These are phyloP conservation scores for Laupala kohalensis DNA, from an alignment of 1,140 invertebrate species.

Conservation along the genomic window DNA sequence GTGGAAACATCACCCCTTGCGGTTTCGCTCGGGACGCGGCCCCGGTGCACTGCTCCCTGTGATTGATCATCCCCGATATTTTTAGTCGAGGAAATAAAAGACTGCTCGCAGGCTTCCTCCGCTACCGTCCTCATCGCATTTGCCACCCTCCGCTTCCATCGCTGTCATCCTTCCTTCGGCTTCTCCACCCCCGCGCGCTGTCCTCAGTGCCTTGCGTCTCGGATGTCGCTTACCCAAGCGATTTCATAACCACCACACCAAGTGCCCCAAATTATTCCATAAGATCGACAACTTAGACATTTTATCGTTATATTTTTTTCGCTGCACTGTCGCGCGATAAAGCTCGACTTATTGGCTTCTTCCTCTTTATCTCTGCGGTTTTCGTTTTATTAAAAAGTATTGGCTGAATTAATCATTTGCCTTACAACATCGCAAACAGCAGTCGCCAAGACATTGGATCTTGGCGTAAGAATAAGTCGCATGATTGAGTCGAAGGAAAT, in stretches of 20 bases:
- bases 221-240: background rate
- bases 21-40: background rate
- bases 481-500: background rate
- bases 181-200: background rate
- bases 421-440: slow-evolving; percentile 2
- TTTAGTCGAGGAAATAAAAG: background rate
- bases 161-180: background rate
- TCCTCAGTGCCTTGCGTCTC: background rate
- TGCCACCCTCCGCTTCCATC: background rate
- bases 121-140: background rate
- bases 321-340: background rate
- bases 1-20: slow-evolving; percentile 7
- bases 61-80: slow-evolving; percentile 3
- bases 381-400: slow-evolving; percentile 2
- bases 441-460: background rate
- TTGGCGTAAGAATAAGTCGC: background rate
- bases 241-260: background rate
- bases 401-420: background rate
- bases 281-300: background rate
- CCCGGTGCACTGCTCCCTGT: background rate
- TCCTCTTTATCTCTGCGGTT: background rate
- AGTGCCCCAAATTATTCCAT: background rate
- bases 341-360: background rate
- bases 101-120: background rate
- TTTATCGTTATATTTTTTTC: background rate